phyloP scores from a whole-genome alignment of 2,113 vertebrate species.

The Oriolus oriolus region DNA sequence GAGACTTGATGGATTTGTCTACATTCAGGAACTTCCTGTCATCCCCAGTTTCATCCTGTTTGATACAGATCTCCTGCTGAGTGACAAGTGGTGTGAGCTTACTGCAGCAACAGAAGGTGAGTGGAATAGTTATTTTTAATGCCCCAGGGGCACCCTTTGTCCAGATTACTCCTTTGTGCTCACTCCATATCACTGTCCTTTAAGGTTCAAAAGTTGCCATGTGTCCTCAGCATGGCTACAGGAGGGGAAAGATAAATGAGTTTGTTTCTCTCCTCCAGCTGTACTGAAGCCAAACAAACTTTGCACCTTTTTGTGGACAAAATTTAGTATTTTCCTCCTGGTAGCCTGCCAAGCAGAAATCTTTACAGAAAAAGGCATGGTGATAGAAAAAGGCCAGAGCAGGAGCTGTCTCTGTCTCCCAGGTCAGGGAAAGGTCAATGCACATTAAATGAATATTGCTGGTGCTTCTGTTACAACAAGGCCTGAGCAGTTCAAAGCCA shows the following conservation, averaged over 20 bases:
- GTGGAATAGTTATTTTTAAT: not conserved
- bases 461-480: constrained; percentile 19
- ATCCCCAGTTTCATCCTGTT: not conserved
- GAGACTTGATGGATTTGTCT: not conserved
- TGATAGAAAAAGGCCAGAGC: not conserved
- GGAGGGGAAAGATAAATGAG: not conserved
- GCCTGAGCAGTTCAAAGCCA: constrained; percentile 40
- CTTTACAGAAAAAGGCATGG: not conserved
- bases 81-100: not conserved
- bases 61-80: not conserved
- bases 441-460: constrained; percentile 25
- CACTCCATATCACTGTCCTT: not conserved
- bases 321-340: not conserved
- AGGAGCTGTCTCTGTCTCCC: not conserved
- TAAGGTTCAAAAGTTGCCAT: not conserved
- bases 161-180: not conserved
- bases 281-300: not conserved
- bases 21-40: not conserved
- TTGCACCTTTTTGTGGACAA: not conserved
- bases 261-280: not conserved
- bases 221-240: not conserved
- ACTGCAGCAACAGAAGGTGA: not conserved
- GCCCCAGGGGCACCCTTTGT: not conserved
- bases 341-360: not conserved
- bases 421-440: constrained; percentile 36